Base-by-base conservation (phyloP, 2,113 vertebrate species). In the Zosterops pallidus region DNA sequence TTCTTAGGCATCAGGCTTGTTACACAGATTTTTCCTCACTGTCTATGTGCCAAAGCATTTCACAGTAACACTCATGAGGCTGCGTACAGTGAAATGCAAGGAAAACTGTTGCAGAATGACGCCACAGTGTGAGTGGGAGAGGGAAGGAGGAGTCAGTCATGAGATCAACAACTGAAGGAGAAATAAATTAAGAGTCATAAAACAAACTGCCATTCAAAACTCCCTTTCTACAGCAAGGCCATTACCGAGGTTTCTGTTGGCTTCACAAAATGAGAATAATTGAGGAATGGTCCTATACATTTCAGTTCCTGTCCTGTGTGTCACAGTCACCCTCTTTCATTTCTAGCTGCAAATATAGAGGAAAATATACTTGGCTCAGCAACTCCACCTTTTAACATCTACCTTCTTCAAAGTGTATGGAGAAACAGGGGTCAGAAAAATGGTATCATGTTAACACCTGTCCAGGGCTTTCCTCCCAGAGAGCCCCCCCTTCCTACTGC, bases 141-240 rank as follows among this genome's bases (percentile, higher is more conserved):
- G 52, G 59, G 68, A 87, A 83, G 82, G 74, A 87, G 84, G 47
- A 96, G 85, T 78, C 90, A 78, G 60, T 70, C 88, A 71, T 63
- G n/a, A 92, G 83, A 88, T 64, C 76, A 89, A n/a, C 76, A 90
- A 83, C 71, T 78, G 79, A 81, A 86, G 79, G 68, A 91, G 85
- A 92, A 89, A 94, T 92, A 92, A 93, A 95, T 95, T 92, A 92
- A 77, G 63, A 93, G 79, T 70, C 94, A 94, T 93, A 86, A 95
- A 96, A 31, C 79, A 90, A 86, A 68, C 75, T 92, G 85, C 76
- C 90, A 92, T 83, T 94, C 94, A 92, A 90, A 94, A 47, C 41
- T 80, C 71, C 72, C 60, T 90, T 86, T 86, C 72, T 56, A 41
- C 37, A 57, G 68, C 52, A 80, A 80, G 85, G 50, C 82, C 46